Conservation (phyloP, 2,888 invertebrate genomes). For the Bellardia pandia region DNA sequence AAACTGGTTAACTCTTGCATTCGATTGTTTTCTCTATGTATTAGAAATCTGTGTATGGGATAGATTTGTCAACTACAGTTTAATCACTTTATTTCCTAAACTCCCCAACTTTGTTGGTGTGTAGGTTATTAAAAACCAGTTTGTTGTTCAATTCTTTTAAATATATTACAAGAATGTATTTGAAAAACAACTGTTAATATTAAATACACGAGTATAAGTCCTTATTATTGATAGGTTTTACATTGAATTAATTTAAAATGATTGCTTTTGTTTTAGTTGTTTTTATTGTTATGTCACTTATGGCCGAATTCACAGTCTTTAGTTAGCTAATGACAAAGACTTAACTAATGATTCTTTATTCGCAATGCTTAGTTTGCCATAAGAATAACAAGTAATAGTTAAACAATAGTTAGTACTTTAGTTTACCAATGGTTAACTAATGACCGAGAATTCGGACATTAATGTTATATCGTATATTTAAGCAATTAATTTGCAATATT, state of each 20-base stretch:
- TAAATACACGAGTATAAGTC: not conserved
- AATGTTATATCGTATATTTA: constrained; percentile 28
- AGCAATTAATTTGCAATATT: constrained; percentile 46
- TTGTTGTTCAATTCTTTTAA: constrained; percentile 59
- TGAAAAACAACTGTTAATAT: constrained; percentile 1
- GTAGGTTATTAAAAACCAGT: constrained; percentile 8
- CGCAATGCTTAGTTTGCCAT: too few relatives aligned
- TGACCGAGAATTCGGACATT: too few relatives aligned
- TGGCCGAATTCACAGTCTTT: too few relatives aligned
- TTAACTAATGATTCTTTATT: too few relatives aligned
- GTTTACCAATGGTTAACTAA: too few relatives aligned
- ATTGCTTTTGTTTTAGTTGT: not conserved
- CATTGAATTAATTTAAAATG: constrained; percentile 28
- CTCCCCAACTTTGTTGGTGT: not conserved
- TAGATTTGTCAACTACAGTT: not conserved
- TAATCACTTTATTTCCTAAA: not conserved
- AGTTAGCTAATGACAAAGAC: too few relatives aligned
- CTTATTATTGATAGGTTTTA: constrained; percentile 8
- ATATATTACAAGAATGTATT: constrained; percentile 11
- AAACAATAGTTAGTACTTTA: too few relatives aligned
- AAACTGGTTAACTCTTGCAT: too few relatives aligned
- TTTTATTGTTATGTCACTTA: constrained; percentile 53
- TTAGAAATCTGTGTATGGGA: too few relatives aligned
- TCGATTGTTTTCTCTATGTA: too few relatives aligned
- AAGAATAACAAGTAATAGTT: too few relatives aligned